A percentile compares a stretch with the other conserved stretches of the same genome.
phyloP scores from a whole-genome alignment of 1,140 invertebrate genomes.

The Dryas iulia region DNA sequence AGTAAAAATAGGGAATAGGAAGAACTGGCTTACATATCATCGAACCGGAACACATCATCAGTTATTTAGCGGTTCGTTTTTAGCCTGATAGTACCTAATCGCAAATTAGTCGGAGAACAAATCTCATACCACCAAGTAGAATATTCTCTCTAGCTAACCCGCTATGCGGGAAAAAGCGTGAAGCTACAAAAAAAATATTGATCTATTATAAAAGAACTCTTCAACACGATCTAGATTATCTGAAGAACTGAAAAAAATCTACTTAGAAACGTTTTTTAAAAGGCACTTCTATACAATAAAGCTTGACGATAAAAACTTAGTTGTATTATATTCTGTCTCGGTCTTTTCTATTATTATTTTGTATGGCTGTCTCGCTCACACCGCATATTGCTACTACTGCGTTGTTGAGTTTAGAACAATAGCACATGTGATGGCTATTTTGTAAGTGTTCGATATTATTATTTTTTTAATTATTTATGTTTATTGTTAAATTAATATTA shows the following conservation, averaged over 20 bases:
- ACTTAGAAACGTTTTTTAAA: neutral
- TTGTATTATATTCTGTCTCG: neutral
- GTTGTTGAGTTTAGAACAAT: neutral
- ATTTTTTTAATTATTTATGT: neutral
- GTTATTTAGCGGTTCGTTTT: too few relatives aligned
- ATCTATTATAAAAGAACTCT: neutral
- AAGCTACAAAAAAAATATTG: neutral
- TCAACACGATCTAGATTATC: neutral
- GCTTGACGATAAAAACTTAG: neutral
- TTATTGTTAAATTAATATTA: too few relatives aligned
- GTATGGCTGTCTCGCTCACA: neutral
- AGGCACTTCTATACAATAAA: slow-evolving; percentile 3
- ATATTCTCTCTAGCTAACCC: neutral
- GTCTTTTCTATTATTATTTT: neutral
- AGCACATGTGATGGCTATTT: neutral
- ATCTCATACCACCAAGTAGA: neutral
- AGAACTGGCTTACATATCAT: too few relatives aligned
- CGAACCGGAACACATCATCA: too few relatives aligned
- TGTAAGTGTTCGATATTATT: neutral
- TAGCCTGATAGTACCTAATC: too few relatives aligned
- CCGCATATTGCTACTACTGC: neutral
- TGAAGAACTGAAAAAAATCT: neutral
- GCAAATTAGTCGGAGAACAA: too few relatives aligned
- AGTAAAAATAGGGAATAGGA: too few relatives aligned
- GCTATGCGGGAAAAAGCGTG: neutral